phyloP scores from a whole-genome alignment of 2,113 vertebrate genomes.

The Gambusia holbrooki region DNA sequence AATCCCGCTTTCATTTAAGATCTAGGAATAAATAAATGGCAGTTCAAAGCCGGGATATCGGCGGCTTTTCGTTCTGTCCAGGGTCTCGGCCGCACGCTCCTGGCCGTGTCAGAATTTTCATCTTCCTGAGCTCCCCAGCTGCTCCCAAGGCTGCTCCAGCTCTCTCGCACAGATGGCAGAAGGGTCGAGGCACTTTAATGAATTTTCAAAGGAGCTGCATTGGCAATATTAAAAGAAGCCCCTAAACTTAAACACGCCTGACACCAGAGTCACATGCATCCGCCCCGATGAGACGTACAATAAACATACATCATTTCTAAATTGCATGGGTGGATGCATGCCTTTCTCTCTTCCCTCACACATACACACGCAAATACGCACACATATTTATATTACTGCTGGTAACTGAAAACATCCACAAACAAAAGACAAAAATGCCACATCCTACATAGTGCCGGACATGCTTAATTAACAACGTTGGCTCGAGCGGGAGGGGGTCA shows the following conservation, averaged over 20 bases:
- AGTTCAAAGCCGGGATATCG: slow-evolving; percentile 60
- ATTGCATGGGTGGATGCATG: neutral
- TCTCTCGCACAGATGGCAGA: slow-evolving; percentile 70
- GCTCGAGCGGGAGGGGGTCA: slow-evolving; percentile 63
- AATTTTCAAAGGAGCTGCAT: slow-evolving; percentile 76
- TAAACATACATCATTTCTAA: neutral
- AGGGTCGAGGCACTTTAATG: slow-evolving; percentile 77
- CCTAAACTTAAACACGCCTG: slow-evolving; percentile 64
- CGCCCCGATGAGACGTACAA: neutral
- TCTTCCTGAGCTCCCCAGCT: slow-evolving; percentile 65
- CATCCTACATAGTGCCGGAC: slow-evolving; percentile 25
- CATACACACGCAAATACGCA: too few relatives aligned
- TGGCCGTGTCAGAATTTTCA: slow-evolving; percentile 71
- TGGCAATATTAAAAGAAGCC: slow-evolving; percentile 77
- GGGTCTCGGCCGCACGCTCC: slow-evolving; percentile 37
- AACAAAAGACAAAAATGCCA: slow-evolving; percentile 32
- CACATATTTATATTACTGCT: slow-evolving; percentile 20
- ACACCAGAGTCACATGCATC: slow-evolving; percentile 48
- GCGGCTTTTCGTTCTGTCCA: slow-evolving; percentile 49
- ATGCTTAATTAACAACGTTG: slow-evolving; percentile 60
- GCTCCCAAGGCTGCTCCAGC: slow-evolving; percentile 39
- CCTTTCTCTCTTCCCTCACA: neutral
- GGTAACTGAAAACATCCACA: slow-evolving; percentile 46
- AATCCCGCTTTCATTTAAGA: slow-evolving; percentile 52
- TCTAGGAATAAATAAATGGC: slow-evolving; percentile 61